Base-by-base conservation (phyloP, 2,888 invertebrate species). In the Chrysolina americana region DNA sequence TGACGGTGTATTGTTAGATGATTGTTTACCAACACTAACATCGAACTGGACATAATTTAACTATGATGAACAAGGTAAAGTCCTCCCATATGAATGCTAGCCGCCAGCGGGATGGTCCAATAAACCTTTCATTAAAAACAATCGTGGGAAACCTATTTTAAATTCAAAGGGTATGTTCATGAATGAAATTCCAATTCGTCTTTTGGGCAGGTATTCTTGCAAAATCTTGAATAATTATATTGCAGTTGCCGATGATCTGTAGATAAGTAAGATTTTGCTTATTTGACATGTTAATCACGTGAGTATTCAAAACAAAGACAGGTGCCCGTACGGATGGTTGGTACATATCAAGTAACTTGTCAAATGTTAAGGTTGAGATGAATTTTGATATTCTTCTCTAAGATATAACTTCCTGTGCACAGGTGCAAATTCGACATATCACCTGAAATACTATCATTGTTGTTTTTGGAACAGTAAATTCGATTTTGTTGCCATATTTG, bases 51-150 rank as follows among this genome's bases (percentile, higher is more conserved):
- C 64, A 70, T 70, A 65, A 59, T 68, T 68, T 17, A 63, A 66
- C 66, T 66, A 63, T 59, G 63, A 65, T 65, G 59, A 53, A 70
- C 70, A 70, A 17, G 70, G 59, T 59, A 21, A 23, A 36, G 19
- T 62, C 53, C 28, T 63, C 70, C 66, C 68, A 71, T 72, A 70
- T 56, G 75, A 75, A 73, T 62, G 70, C 50, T 13, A 19, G 11
- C 23, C 53, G 70, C 50, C 6, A 19, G 11, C 23, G 13, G 50
- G n/a, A 50, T 50, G 17, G 66, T 50, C 44, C 23, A 50, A 50
- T 50, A 66, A 66, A 66, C 17, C 41, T 50, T 50, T 53, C 19
- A 21, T 41, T 19, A 41, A 68, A 53, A 53, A 68, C 53, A 53
- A 53, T 41, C 68, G 68, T 68, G 68, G 53, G 68, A 68, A 68